These are phyloP conservation scores for Tinea pellionella DNA, from an alignment of 2,888 invertebrate genomes.

Conservation along the genomic window DNA sequence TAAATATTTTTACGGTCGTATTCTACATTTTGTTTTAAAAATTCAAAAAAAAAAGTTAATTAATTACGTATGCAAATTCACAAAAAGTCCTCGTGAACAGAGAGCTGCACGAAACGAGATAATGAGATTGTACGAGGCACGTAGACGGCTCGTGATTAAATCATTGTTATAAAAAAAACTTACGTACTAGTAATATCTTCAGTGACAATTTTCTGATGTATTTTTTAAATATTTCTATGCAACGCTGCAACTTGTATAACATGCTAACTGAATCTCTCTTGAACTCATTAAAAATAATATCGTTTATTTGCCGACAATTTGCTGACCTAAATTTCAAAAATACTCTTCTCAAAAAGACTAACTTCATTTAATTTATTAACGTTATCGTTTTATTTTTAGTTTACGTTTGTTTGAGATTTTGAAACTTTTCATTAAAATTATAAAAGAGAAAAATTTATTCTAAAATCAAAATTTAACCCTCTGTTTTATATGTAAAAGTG, in stretches of 20 bases:
- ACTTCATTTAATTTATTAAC: too few species aligned
- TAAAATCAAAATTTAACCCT: too few species aligned
- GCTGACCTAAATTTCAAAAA: background rate
- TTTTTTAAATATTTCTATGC: background rate
- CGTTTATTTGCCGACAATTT: background rate
- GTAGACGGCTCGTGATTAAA: constrained; percentile 43
- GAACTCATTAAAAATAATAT: background rate
- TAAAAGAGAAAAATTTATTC: too few species aligned
- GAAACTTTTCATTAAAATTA: too few species aligned
- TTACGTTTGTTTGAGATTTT: too few species aligned
- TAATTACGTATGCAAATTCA: constrained; percentile 66
- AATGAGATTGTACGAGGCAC: constrained; percentile 57
- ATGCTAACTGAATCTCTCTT: background rate
- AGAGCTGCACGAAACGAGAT: constrained; percentile 36
- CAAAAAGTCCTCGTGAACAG: constrained; percentile 45
- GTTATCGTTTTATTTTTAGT: too few species aligned
- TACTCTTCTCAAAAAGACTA: background rate
- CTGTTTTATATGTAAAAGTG: too few species aligned
- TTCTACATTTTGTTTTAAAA: constrained; percentile 14
- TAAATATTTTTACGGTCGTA: background rate
- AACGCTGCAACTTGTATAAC: background rate
- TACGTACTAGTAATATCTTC: constrained; percentile 11
- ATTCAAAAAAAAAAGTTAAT: constrained; percentile 52
- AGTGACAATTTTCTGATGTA: constrained; percentile 6
- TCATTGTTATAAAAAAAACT: constrained; percentile 38